Conservation (phyloP, 2,797 vertebrate genomes). For the Silurus lanzhouensis region DNA sequence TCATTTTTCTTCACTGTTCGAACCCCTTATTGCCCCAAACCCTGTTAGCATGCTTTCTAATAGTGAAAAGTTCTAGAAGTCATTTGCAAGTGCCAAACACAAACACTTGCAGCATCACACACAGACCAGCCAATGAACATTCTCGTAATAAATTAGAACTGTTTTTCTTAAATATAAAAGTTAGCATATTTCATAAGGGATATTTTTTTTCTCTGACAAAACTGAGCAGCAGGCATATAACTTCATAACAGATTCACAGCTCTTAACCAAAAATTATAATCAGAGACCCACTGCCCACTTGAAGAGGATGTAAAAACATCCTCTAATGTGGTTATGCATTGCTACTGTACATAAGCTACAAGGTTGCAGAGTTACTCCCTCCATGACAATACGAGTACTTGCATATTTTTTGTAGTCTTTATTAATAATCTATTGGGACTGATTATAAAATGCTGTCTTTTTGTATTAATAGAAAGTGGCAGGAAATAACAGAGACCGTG, state of each 20-base stretch:
- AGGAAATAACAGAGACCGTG: background rate
- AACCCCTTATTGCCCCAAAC: background rate
- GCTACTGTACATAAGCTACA: background rate
- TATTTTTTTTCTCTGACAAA: background rate
- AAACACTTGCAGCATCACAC: background rate
- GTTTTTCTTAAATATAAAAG: background rate
- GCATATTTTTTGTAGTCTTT: background rate
- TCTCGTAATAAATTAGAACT: background rate
- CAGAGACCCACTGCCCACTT: too few relatives aligned
- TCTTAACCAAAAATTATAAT: background rate
- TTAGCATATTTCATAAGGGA: background rate
- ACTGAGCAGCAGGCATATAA: background rate
- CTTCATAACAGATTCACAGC: background rate
- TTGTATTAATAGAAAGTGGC: conserved; percentile 2
- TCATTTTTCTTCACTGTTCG: background rate
- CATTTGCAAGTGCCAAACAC: background rate
- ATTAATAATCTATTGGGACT: conserved; percentile 9
- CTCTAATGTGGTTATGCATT: background rate
- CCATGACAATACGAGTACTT: background rate
- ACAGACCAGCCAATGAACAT: background rate
- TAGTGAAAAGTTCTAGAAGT: background rate
- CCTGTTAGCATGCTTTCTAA: conserved; percentile 31
- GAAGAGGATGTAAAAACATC: background rate
- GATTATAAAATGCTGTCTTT: background rate
- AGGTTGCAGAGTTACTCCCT: background rate